Evolutionary conservation across 1,140 invertebrate genomes (phyloP), one percentile per base, ranked within the genome.

Genomic region (Pseudomyrmex concolor): DNA sequence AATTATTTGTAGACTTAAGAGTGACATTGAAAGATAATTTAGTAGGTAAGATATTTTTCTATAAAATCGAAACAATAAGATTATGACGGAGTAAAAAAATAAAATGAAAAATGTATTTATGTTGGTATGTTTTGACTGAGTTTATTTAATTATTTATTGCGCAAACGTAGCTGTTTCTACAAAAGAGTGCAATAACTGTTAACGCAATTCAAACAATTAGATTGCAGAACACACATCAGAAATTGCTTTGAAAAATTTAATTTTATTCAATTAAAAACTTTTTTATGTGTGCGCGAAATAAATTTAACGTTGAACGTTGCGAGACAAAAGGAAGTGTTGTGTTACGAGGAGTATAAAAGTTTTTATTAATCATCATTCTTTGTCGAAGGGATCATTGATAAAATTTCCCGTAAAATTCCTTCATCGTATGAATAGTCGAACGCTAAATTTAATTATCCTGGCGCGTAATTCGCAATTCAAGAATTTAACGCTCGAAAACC

Each of bases 41-140:
- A 15, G 19, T 17, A 80, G 22, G 76, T 80, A 59, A 80, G 55
- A 80, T 10, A 50, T 34, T n/a, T 48, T 57, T 59, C 13, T 22
- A 51, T 73, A n/a, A 60, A 2, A 19, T 60, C n/a, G 9, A 22
- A 45, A 45, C 45, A 59, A 22, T 34, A 7, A 34, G 34, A 34
- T 34, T 34, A 1, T 34, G 5, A 34, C 5, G 34, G 5, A 34
- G 5, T 34, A 34, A 34, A 34, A 34, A 0, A 34, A 34, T 34
- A 34, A 34, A 34, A 34, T 34, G 5, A 34, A 34, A 34, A 34
- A 34, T 34, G 0, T 34, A 19, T 60, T 13, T 60, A 17, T 10
- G 5, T 22, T 34, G 34, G n/a, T 22, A 8, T 2, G n/a, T 17
- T 17, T 17, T 1, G 2, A 43, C 25, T 19, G 13, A 3, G 2